Evolutionary conservation across 2,797 vertebrate species (phyloP).

Genomic region (Dipus sagitta): DNA sequence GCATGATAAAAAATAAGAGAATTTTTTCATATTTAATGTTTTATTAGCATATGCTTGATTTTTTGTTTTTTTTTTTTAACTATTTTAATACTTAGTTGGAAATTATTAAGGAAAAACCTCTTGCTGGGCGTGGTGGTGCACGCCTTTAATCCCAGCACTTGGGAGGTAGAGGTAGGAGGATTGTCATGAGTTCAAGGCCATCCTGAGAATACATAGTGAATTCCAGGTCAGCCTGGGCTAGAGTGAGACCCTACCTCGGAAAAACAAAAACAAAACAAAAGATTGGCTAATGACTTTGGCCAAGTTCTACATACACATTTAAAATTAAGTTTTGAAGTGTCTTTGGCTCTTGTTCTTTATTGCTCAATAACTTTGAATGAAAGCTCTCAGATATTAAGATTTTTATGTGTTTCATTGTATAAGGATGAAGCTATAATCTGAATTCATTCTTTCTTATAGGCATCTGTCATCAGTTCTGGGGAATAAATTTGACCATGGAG

Average conservation of each 20-base stretch:
- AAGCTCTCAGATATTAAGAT: constrained; percentile 53
- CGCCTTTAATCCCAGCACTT: too few relatives aligned
- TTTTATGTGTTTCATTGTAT: not conserved
- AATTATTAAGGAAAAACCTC: constrained; percentile 3
- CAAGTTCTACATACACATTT: not conserved
- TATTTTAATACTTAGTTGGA: constrained; percentile 50
- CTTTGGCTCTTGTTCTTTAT: constrained; percentile 35
- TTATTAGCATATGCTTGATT: not conserved
- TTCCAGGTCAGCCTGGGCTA: too few relatives aligned
- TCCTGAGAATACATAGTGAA: too few relatives aligned
- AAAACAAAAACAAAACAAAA: too few relatives aligned
- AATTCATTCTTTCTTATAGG: constrained; percentile 86
- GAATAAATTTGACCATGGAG: constrained; percentile 98
- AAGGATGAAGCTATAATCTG: not conserved
- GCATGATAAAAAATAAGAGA: too few relatives aligned
- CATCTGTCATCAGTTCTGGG: constrained; percentile 95
- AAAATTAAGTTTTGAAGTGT: constrained; percentile 24
- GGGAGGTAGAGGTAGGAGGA: too few relatives aligned
- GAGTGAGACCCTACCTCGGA: too few relatives aligned
- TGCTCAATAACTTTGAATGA: constrained; percentile 54
- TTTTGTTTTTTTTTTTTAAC: constrained; percentile 22
- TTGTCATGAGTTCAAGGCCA: too few relatives aligned
- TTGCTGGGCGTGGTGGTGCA: too few relatives aligned
- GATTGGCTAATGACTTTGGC: not conserved
- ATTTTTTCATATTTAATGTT: not conserved